Evolutionary conservation across 2,113 vertebrate genomes (phyloP).

Genomic region (Sylvietta virens): DNA sequence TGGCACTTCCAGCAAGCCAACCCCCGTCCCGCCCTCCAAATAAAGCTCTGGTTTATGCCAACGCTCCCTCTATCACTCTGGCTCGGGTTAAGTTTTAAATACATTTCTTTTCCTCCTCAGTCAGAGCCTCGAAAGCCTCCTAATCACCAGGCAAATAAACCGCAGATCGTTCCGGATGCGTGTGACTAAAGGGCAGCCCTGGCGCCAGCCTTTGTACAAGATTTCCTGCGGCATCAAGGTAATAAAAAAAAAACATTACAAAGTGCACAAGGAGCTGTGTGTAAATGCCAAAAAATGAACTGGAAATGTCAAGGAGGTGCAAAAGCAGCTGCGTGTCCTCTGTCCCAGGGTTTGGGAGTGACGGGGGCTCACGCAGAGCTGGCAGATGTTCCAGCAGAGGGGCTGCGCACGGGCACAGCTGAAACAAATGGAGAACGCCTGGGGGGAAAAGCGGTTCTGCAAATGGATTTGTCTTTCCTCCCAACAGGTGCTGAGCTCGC

Average conservation of each 20-base stretch:
- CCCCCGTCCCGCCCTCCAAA: neutral
- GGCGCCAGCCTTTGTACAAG: neutral
- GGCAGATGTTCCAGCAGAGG: neutral
- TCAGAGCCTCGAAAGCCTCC: neutral
- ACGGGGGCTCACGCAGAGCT: rapidly evolving
- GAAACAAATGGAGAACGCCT: rapidly evolving
- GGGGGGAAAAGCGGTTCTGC: neutral
- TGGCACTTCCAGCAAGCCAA: rapidly evolving
- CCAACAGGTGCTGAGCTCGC: rapidly evolving
- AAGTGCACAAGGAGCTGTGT: neutral
- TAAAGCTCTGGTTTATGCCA: neutral
- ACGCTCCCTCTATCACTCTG: rapidly evolving
- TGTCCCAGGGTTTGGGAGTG: neutral
- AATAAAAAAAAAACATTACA: neutral
- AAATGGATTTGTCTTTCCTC: neutral
- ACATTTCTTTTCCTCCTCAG: neutral
- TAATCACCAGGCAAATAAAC: neutral
- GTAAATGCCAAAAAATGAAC: neutral
- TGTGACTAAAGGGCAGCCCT: neutral
- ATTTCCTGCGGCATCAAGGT: neutral
- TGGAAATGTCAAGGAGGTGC: neutral
- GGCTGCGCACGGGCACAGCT: rapidly evolving
- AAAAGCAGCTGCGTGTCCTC: neutral
- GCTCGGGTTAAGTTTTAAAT: neutral
- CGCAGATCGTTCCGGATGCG: neutral